A percentile compares a stretch with the other conserved stretches of the same genome.
phyloP scores from a whole-genome alignment of 2,113 vertebrate species.

The Mugil cephalus region DNA sequence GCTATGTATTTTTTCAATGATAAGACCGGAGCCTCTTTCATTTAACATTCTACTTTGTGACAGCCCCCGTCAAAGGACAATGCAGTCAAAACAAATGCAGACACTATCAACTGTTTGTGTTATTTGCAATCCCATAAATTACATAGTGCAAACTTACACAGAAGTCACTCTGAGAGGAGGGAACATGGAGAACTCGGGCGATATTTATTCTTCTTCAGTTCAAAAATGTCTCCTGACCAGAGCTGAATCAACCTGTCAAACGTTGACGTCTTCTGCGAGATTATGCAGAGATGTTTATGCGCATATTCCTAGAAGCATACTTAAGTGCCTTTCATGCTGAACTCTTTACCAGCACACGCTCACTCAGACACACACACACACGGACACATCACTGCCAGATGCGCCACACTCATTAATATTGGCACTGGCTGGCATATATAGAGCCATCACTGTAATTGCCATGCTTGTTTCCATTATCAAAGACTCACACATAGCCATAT shows the following conservation, averaged over 20 bases:
- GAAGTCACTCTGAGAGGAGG: neutral
- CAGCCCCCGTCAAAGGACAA: neutral
- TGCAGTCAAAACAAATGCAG: neutral
- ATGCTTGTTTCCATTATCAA: constrained; percentile 66
- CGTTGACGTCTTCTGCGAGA: too few species aligned
- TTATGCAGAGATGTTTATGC: neutral
- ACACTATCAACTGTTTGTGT: neutral
- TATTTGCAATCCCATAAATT: neutral
- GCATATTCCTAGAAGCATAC: neutral
- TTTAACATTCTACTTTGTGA: neutral
- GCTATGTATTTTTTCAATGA: too few species aligned
- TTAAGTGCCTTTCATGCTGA: constrained; percentile 6
- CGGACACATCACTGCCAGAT: constrained; percentile 54
- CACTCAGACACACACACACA: constrained; percentile 15
- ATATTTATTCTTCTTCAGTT: neutral
- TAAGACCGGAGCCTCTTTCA: too few species aligned
- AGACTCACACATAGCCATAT: constrained; percentile 40
- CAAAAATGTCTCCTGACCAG: neutral
- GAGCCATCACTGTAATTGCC: constrained; percentile 63
- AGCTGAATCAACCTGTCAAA: neutral
- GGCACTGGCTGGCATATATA: constrained; percentile 61
- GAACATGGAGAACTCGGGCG: neutral
- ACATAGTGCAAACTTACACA: neutral
- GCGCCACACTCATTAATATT: constrained; percentile 62
- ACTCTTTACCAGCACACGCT: neutral